These are phyloP conservation scores for Rotaria socialis DNA, from an alignment of 2,888 invertebrate species.

Conservation along the genomic window DNA sequence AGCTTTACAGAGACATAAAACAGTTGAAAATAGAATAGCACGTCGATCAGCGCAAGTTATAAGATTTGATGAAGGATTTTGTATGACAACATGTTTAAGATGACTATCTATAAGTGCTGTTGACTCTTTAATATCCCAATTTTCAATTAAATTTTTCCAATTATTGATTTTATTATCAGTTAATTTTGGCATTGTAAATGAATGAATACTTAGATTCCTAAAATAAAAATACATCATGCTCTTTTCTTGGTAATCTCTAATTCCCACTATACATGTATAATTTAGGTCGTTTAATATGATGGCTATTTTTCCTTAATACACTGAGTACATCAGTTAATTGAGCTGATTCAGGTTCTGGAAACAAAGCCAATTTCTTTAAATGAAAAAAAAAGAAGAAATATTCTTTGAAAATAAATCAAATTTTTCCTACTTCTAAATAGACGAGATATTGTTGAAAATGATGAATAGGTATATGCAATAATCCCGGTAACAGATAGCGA, in stretches of 20 bases:
- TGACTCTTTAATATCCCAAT: slow-evolving; percentile 17
- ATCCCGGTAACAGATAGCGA: neutral
- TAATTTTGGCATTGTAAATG: slow-evolving; percentile 16
- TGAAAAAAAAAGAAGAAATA: neutral
- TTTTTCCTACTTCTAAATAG: neutral
- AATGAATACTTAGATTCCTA: slow-evolving; percentile 11
- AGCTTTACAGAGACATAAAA: neutral
- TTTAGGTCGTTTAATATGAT: neutral
- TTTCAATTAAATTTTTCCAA: slow-evolving; percentile 25
- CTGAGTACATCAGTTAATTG: neutral
- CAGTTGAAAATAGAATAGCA: neutral
- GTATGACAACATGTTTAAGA: neutral
- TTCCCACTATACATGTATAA: neutral
- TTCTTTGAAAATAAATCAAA: neutral
- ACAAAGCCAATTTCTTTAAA: neutral
- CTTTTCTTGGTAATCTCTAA: neutral
- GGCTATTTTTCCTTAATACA: neutral
- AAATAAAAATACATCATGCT: neutral
- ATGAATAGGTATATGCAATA: slow-evolving; percentile 23
- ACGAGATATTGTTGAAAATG: slow-evolving; percentile 8
- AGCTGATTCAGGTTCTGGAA: neutral
- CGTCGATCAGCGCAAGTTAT: neutral
- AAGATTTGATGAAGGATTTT: neutral
- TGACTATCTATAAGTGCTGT: neutral
- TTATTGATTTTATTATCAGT: neutral